Conservation (phyloP, 2,113 vertebrate species). For the Rhabdornis inornatus region DNA sequence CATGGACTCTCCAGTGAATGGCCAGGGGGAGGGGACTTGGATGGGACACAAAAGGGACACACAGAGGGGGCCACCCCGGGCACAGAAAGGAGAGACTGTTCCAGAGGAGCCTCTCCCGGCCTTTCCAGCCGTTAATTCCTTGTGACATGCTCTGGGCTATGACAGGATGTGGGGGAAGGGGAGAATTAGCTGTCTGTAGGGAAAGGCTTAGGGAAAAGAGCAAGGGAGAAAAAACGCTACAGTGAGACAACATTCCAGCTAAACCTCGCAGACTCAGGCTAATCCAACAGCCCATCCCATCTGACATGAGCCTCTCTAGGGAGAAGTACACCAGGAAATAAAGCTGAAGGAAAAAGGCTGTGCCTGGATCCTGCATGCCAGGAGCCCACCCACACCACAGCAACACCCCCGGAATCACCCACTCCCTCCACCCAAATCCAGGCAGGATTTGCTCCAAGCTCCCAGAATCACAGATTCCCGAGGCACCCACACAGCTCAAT, state of each 20-base stretch:
- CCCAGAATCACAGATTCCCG: not conserved
- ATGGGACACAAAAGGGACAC: slow-evolving; percentile 54
- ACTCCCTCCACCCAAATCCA: not conserved
- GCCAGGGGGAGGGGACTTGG: slow-evolving; percentile 30
- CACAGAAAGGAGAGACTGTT: slow-evolving; percentile 41
- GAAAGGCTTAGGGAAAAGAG: slow-evolving; percentile 54
- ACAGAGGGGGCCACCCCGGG: not conserved
- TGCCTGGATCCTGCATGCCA: not conserved
- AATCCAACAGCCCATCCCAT: not conserved
- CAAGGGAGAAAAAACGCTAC: not conserved
- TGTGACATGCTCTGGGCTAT: slow-evolving; percentile 25
- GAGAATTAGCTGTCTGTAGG: slow-evolving; percentile 22
- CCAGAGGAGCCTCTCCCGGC: not conserved
- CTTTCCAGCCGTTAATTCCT: slow-evolving; percentile 58
- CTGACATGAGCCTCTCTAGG: not conserved
- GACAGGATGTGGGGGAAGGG: slow-evolving; percentile 55
- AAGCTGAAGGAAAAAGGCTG: not conserved
- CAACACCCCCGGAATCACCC: not conserved
- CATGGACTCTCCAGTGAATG: not conserved
- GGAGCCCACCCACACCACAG: not conserved
- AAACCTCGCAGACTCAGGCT: slow-evolving; percentile 5
- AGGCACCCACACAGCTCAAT: not conserved
- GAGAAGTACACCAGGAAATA: not conserved
- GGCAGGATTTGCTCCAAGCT: not conserved
- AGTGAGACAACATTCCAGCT: slow-evolving; percentile 13